phyloP scores from a whole-genome alignment of 2,888 invertebrate genomes.

The Drosophila atripex region DNA sequence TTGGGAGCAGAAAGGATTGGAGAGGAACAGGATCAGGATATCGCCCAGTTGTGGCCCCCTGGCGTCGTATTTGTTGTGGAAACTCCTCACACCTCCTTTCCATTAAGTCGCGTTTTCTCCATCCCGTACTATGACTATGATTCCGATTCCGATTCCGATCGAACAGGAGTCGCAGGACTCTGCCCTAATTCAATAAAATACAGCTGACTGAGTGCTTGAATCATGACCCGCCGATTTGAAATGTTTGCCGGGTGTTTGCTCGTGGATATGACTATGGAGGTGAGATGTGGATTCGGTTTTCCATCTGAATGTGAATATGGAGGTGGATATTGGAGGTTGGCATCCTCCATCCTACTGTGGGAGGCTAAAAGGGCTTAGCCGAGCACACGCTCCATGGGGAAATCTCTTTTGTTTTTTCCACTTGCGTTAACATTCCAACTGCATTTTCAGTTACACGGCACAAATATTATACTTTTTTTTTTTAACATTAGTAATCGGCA shows the following conservation, averaged over 20 bases:
- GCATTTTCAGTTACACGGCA: slow-evolving; percentile 3
- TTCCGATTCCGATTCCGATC: slow-evolving; percentile 11
- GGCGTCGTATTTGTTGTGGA: slow-evolving; percentile 65
- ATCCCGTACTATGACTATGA: too few relatives aligned
- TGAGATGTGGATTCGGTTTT: slow-evolving; percentile 1
- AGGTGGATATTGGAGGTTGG: background rate
- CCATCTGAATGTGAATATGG: slow-evolving; percentile 1
- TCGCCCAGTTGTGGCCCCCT: slow-evolving; percentile 43
- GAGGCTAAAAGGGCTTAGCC: slow-evolving; percentile 38
- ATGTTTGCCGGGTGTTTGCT: slow-evolving; percentile 57
- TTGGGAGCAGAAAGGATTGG: slow-evolving; percentile 33
- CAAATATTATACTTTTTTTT: background rate
- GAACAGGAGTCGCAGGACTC: slow-evolving; percentile 31
- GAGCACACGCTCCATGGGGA: slow-evolving; percentile 68
- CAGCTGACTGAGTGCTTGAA: slow-evolving; percentile 78
- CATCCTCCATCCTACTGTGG: too few relatives aligned
- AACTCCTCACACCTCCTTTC: background rate
- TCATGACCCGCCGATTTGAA: slow-evolving; percentile 76
- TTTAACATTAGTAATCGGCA: too few relatives aligned
- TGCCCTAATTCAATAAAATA: slow-evolving; percentile 75
- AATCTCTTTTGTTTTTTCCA: slow-evolving; percentile 66
- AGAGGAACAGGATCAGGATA: slow-evolving; percentile 12
- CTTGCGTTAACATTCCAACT: slow-evolving; percentile 24
- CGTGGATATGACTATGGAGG: background rate
- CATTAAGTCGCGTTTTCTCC: too few relatives aligned